Base-by-base conservation (phyloP, 2,797 vertebrate species). In the Hoplostethus atlanticus region DNA sequence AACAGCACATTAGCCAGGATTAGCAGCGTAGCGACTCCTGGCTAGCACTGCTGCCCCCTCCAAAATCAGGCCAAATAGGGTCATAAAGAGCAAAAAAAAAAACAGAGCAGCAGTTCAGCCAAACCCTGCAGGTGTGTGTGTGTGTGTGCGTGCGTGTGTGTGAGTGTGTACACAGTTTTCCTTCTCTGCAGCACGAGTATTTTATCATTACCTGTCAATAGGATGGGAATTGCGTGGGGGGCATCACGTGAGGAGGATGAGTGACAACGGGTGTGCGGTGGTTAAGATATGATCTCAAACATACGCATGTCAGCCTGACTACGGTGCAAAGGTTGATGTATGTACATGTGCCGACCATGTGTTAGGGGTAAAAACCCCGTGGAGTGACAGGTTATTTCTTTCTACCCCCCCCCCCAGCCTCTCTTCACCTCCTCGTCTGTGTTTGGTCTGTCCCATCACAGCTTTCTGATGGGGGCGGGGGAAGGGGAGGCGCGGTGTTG, bases 1-100 rank as follows among this genome's bases (percentile, higher is more conserved):
- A 92, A 94, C 88, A 91, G 89, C 90, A 93, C 88, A 94, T 95
- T 94, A 94, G 89, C 86, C 79, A 68, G 87, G 88, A 93, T 95
- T 92, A 94, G 86, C 88, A 76, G 86, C 40, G 73, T 67, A 83
- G 87, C 60, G 79, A 88, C 90, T 93, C 84, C 64, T 86, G 85
- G 84, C 87, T 88, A 85, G 66, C 53, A 63, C 65, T 71, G 47
- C 72, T 87, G 79, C 86, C 89, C 85, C 50, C 44, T 69, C 52
- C 64, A 62, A 84, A 78, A 71, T 71, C 75, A 67, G 80, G 75
- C 74, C 80, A 86, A 78, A 80, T 77, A 79, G 80, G 86, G 86
- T 88, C 81, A 86, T 56, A 40, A 74, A 68, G 57, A 12, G 59
- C 16, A 38, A 64, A 74, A 65, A 74, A 74, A 65, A 74, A 60